Percentiles rank a stretch among this genome's conserved stretches.
Conservation (phyloP, 2,113 vertebrate species). For the Ctenodactylus gundi region DNA sequence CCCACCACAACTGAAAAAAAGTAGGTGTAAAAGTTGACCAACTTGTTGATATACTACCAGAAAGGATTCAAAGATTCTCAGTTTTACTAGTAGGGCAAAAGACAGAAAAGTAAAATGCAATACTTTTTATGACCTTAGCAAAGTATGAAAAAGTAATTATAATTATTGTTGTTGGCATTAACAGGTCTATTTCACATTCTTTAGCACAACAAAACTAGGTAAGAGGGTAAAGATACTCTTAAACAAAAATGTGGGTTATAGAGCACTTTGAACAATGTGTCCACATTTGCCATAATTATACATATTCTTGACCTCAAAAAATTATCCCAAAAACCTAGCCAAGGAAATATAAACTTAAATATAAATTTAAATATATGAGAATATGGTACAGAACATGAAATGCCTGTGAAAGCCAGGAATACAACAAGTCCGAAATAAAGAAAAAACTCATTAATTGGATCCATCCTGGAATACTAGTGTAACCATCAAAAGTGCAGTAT, state of each 20-base stretch:
- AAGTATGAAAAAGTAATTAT: background rate
- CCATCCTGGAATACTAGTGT: background rate
- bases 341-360: background rate
- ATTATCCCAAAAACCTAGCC: background rate
- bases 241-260: slow-evolving; percentile 5
- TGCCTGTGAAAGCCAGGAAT: background rate
- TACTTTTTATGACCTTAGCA: background rate
- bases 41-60: background rate
- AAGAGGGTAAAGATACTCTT: background rate
- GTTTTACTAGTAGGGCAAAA: background rate
- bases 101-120: background rate
- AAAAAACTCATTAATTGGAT: background rate
- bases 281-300: slow-evolving; percentile 1
- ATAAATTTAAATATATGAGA: background rate
- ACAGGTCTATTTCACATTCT: background rate
- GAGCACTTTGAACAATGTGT: background rate
- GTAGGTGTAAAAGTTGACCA: background rate
- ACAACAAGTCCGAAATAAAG: background rate
- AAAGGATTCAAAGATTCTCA: background rate
- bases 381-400: background rate
- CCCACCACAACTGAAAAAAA: background rate
- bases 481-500: background rate
- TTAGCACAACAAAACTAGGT: background rate
- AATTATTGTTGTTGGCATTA: background rate
- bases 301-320: background rate